Base-by-base conservation (phyloP, 2,888 invertebrate genomes). In the Noctua comes region DNA sequence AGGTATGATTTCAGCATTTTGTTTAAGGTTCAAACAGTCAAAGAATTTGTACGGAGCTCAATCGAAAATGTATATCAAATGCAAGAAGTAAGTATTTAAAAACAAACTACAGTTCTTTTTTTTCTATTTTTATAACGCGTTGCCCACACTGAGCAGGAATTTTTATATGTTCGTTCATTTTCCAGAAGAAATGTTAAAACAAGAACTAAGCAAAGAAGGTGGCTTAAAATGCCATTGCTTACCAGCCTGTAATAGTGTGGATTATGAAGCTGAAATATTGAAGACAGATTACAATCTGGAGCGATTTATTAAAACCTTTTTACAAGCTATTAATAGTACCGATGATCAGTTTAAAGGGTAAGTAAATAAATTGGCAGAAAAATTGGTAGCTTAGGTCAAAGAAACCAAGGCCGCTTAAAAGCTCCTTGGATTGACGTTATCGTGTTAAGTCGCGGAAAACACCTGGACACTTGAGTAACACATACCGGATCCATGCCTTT, bases 261-360 rank as follows among this genome's bases (percentile, higher is more conserved):
- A 96, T 1, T 98, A 98, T 87, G 97, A 97, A 81, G 97, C 97
- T 0, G 98, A 98, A 91, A 97, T 97, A 13, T 97, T 98, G 0
- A 97, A 97, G 88, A 97, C 97, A 0, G 96, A 97, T 70, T 97
- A 97, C 81, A 95, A 97, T 36, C 13, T 84, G 0, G 81, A 78
- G 11, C 36, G 21, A 66, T 66, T 81, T 3, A n/a, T 82, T 0
- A 68, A 79, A 59, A 43, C 1, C 0, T 16, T 48, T 1, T 11
- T 2, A 3, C 21, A 69, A 27, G 6, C 59, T 54, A 0, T 1
- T 1, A 66, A 79, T 13, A 0, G 0, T 40, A 2, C 16, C 36
- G 10, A 43, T 1, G 24, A 31, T 6, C 0, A 0, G 2, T 31
- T 59, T 0, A 51, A 76, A 6, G 66, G 76, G 84, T 87, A 79